Conservation (phyloP, 1,140 invertebrate genomes). For the Sweltsa coloradensis region DNA sequence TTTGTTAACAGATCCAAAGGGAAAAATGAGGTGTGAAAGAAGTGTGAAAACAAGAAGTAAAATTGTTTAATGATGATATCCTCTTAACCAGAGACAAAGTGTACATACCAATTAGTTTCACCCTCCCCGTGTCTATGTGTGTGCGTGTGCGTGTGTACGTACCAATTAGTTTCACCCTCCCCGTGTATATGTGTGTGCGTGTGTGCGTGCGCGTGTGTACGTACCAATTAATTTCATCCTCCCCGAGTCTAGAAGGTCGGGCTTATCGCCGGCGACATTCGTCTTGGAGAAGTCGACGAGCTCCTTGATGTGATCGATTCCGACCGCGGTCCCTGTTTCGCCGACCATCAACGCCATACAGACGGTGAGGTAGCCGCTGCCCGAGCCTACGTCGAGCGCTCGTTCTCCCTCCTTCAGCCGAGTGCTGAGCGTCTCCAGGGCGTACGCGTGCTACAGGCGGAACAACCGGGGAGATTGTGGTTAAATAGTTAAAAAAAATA, state of each 20-base stretch:
- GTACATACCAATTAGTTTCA: neutral
- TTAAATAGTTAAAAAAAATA: neutral
- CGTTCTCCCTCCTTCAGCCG: constrained; percentile 65
- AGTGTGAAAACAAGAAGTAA: neutral
- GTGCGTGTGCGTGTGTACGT: constrained; percentile 18
- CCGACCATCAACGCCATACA: constrained; percentile 87
- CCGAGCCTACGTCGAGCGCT: constrained; percentile 90
- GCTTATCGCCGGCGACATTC: constrained; percentile 69
- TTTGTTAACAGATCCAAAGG: neutral
- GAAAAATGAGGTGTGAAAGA: neutral
- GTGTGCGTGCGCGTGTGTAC: constrained; percentile 8
- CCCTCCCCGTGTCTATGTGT: neutral
- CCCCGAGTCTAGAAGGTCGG: constrained; percentile 47
- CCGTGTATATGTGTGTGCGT: neutral
- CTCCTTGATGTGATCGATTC: constrained; percentile 87
- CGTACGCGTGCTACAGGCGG: constrained; percentile 69
- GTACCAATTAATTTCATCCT: constrained; percentile 59
- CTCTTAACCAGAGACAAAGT: neutral
- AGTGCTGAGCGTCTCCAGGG: constrained; percentile 76
- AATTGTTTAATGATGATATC: neutral
- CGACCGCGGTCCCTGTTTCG: constrained; percentile 60
- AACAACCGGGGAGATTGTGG: neutral
- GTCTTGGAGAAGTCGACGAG: constrained; percentile 58
- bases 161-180: constrained; percentile 52
- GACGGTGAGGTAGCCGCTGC: constrained; percentile 90